Conservation (phyloP, 2,888 invertebrate species). For the Heteropelma amictum region DNA sequence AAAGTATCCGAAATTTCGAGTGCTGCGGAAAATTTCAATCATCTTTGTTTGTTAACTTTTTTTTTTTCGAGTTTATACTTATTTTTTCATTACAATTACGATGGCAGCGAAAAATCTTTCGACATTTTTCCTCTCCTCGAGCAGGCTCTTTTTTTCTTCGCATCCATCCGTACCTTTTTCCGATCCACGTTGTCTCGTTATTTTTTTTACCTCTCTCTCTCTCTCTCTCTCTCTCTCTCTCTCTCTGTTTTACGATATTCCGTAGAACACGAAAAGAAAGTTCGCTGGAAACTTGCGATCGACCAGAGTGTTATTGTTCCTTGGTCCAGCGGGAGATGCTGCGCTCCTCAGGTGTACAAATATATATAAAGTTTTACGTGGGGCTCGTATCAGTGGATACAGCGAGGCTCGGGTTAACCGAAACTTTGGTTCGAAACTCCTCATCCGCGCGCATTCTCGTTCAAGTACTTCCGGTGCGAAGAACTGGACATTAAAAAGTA, state of each 20-base stretch:
- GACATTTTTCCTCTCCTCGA: too few species aligned
- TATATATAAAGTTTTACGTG: conserved; percentile 1
- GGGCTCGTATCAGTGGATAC: conserved; percentile 10
- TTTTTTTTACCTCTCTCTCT: neutral
- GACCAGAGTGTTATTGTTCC: conserved; percentile 49
- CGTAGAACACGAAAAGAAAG: conserved; percentile 24
- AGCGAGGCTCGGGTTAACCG: conserved; percentile 23
- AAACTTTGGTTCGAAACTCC: conserved; percentile 43
- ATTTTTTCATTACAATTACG: too few species aligned
- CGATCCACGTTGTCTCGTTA: neutral
- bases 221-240: neutral
- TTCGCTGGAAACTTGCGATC: conserved; percentile 43
- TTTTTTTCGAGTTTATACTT: neutral
- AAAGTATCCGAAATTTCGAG: neutral
- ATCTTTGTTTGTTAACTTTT: neutral
- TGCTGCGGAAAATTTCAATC: neutral
- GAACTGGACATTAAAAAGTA: too few species aligned
- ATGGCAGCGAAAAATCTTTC: too few species aligned
- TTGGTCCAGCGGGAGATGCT: conserved; percentile 38
- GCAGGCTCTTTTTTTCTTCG: too few species aligned
- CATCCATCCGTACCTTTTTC: too few species aligned
- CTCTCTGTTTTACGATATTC: conserved; percentile 29
- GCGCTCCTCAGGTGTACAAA: conserved; percentile 2
- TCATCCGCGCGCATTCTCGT: neutral
- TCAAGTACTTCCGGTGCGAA: too few species aligned